phyloP scores from a whole-genome alignment of 2,113 vertebrate species.

The Neogale vison region DNA sequence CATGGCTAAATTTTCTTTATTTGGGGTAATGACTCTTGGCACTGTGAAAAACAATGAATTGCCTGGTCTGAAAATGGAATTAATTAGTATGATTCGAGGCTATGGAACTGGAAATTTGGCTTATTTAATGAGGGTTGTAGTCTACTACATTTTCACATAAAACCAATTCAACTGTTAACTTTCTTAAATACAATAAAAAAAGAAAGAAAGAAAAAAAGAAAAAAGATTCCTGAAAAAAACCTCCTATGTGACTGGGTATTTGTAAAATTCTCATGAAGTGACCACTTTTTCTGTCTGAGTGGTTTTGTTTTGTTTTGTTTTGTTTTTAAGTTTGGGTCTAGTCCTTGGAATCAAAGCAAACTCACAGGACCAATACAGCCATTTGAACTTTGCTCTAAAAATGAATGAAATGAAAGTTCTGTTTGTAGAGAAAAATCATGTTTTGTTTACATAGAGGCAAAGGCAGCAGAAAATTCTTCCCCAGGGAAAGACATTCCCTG shows the following conservation, averaged over 20 bases:
- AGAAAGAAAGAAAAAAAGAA: neutral
- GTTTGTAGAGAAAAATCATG: conserved; percentile 36
- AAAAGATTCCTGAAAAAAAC: neutral
- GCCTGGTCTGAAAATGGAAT: neutral
- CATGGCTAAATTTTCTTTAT: neutral
- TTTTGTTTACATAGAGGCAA: conserved; percentile 47
- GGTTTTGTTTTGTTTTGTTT: neutral
- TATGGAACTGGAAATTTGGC: neutral
- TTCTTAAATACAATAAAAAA: neutral
- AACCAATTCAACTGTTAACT: neutral
- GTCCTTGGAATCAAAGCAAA: conserved; percentile 55
- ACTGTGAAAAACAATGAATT: neutral
- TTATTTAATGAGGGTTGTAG: neutral
- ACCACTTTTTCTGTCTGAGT: neutral
- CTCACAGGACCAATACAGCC: neutral
- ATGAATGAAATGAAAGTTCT: conserved; percentile 51
- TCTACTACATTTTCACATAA: neutral
- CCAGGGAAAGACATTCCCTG: conserved; percentile 26
- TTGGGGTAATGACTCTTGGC: neutral
- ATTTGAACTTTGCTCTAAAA: conserved; percentile 59
- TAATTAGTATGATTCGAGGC: neutral
- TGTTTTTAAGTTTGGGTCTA: neutral
- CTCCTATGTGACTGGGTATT: neutral
- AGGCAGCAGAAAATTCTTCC: conserved; percentile 33
- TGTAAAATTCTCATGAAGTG: neutral